A percentile compares a stretch with the other conserved stretches of the same genome.
These are phyloP conservation scores for Polyommatus icarus DNA, from an alignment of 2,888 invertebrate genomes.

Conservation along the genomic window DNA sequence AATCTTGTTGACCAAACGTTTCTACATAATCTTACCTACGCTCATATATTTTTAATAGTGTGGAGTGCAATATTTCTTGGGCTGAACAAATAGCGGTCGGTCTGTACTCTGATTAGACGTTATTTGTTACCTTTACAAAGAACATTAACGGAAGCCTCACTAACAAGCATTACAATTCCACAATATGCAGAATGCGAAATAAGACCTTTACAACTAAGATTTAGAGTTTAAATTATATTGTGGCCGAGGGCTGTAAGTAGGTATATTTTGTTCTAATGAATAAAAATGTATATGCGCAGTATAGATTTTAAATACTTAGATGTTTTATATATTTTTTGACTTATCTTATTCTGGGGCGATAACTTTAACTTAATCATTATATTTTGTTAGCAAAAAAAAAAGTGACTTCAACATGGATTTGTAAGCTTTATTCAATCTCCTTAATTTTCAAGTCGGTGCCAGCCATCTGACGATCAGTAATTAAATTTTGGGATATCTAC, in stretches of 20 bases:
- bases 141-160: constrained; percentile 62
- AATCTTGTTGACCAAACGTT: neutral
- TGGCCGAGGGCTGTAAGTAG: constrained; percentile 7
- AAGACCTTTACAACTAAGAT: constrained; percentile 31
- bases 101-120: constrained; percentile 76
- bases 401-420: too few relatives aligned
- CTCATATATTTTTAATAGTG: constrained; percentile 45
- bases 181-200: constrained; percentile 31
- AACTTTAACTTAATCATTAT: neutral
- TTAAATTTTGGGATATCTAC: too few relatives aligned
- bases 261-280: constrained; percentile 40
- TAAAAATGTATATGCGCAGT: constrained; percentile 41
- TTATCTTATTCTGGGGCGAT: neutral
- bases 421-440: too few relatives aligned
- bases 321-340: constrained; percentile 33
- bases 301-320: constrained; percentile 39
- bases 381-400: too few relatives aligned
- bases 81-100: constrained; percentile 73
- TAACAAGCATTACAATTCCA: constrained; percentile 39
- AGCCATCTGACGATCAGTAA: too few relatives aligned
- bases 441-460: too few relatives aligned
- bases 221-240: constrained; percentile 36
- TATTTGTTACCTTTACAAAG: constrained; percentile 78
- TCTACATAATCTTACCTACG: neutral
- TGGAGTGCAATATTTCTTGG: constrained; percentile 71